These are phyloP conservation scores for Ryuthela nishihirai DNA, from an alignment of 2,888 invertebrate species.

Conservation along the genomic window DNA sequence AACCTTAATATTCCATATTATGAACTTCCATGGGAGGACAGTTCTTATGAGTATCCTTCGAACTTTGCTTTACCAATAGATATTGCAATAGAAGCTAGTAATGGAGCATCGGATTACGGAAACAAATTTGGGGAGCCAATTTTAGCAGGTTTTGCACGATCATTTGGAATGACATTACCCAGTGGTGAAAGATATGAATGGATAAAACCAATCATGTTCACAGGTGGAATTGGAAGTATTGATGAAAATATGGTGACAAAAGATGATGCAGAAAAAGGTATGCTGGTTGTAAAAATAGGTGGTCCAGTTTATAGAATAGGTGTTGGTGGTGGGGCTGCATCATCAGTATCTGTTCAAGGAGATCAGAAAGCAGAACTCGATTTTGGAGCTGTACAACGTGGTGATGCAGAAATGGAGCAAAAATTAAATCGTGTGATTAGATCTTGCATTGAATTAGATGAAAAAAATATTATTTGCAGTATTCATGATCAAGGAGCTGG, in stretches of 20 bases:
- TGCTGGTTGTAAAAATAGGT: slow-evolving; percentile 90
- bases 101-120: slow-evolving; percentile 97
- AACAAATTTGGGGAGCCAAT: slow-evolving; percentile 99
- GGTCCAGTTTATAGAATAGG: slow-evolving; percentile 98
- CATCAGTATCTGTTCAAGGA: slow-evolving; percentile 91
- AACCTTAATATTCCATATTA: slow-evolving; percentile 86
- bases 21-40: slow-evolving; percentile 79
- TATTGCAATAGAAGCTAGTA: slow-evolving; percentile 90
- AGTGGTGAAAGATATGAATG: slow-evolving; percentile 73
- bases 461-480: slow-evolving; percentile 67
- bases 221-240: slow-evolving; percentile 90
- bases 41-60: slow-evolving; percentile 67
- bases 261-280: slow-evolving; percentile 68
- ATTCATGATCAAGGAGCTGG: slow-evolving; percentile 99
- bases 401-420: slow-evolving; percentile 98
- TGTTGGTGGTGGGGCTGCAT: slow-evolving; percentile 97
- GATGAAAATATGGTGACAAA: slow-evolving; percentile 77
- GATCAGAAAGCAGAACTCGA: slow-evolving; percentile 80
- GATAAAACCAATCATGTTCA: slow-evolving; percentile 99
- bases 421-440: slow-evolving; percentile 91
- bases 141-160: slow-evolving; percentile 82
- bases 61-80: slow-evolving; percentile 88
- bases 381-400: slow-evolving; percentile 94
- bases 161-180: slow-evolving; percentile 71
- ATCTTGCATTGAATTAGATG: slow-evolving; percentile 79